Evolutionary conservation across 2,797 vertebrate genomes (phyloP), one percentile per base, ranked within the genome.

Genomic region (Anolis apletophallus): DNA sequence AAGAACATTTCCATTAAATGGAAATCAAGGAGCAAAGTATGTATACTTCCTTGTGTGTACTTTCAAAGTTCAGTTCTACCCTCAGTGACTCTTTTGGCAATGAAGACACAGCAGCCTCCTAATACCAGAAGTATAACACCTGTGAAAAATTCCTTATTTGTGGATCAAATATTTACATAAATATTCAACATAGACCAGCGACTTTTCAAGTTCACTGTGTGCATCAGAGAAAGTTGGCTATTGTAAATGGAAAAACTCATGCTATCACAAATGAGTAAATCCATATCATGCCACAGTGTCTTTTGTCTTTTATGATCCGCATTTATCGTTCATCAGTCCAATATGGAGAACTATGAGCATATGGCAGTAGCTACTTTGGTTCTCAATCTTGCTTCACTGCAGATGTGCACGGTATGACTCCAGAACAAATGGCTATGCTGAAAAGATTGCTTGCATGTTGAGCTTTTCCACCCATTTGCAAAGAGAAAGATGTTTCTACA

Each of bases 401-500:
- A 93, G 90, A 91, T 94, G 91, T 29, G 0, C 89, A 84, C 90
- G 16, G 64, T 84, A 91, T 54, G 91, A 91, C 50, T 80, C 73
- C 12, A 5, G 81, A 78, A 93, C 88, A 91, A 88, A 90, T 84
- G 69, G 46, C 50, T 91, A 92, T 90, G 90, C 80, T 83, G 67
- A 81, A 90, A 87, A 89, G 32, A 77, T 0, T 19, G 61, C 59
- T 1, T n/a, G 88, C 93, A 84, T 46, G 74, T 36, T 0, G 13
- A 88, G 80, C 36, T 13, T 50, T 6, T 1, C 26, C 87, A 40
- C 46, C 52, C n/a, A 57, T 87, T 88, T 88, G 46, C 87, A 92
- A 91, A 54, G 80, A 52, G 84, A 92, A 92, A 90, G 34, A 0
- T 40, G 19, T 40, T 93, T 89, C 90, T 80, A 46, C 83, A 64